These are phyloP conservation scores for Clepsis dumicolana DNA, from an alignment of 2,888 invertebrate species.

Conservation along the genomic window DNA sequence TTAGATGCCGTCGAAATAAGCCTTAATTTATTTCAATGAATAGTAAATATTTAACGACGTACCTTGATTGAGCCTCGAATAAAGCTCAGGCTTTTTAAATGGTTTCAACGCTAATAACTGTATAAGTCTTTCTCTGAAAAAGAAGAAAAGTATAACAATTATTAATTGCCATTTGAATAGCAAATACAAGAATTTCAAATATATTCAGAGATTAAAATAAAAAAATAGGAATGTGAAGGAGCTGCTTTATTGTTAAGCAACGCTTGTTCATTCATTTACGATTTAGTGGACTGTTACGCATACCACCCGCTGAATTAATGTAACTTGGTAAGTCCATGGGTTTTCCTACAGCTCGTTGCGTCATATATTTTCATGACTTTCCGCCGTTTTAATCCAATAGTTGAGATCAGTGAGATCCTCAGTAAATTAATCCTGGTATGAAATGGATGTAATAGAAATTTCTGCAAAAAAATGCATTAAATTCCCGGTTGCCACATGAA, in stretches of 20 bases:
- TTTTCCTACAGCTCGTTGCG: constrained; percentile 25
- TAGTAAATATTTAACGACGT: constrained; percentile 60
- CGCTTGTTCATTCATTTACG: neutral
- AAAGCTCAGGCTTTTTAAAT: constrained; percentile 97
- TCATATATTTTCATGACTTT: neutral
- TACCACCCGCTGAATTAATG: neutral
- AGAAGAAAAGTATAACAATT: constrained; percentile 61
- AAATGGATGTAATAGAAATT: no score
- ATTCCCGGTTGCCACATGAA: neutral
- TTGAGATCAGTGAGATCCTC: neutral
- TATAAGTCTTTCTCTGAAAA: constrained; percentile 95
- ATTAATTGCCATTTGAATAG: neutral
- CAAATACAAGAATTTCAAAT: neutral
- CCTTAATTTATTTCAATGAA: constrained; percentile 4
- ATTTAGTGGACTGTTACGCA: constrained; percentile 14
- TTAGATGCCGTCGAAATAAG: constrained; percentile 44
- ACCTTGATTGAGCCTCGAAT: constrained; percentile 93
- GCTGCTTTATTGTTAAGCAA: neutral
- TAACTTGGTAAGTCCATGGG: constrained; percentile 33
- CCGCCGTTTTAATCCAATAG: neutral
- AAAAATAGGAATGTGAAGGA: neutral
- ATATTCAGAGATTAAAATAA: neutral
- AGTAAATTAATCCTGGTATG: neutral
- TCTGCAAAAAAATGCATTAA: neutral
- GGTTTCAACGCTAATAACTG: constrained; percentile 97